Percentiles rank a stretch among this genome's conserved stretches.
These are phyloP conservation scores for Hipparchia semele DNA, from an alignment of 2,888 invertebrate genomes.

Conservation along the genomic window DNA sequence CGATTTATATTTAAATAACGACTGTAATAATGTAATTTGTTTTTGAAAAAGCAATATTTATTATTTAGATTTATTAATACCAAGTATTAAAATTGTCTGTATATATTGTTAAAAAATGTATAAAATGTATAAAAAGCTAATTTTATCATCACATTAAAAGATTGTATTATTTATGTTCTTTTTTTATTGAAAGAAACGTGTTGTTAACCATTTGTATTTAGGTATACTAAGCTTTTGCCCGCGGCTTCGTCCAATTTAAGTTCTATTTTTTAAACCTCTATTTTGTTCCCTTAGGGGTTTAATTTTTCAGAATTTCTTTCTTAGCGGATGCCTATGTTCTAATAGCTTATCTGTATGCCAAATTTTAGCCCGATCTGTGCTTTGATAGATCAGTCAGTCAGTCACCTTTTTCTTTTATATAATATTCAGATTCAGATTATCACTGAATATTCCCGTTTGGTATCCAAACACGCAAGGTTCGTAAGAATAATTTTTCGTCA, in stretches of 20 bases:
- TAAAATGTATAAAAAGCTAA: conserved; percentile 41
- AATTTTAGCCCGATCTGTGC: too few relatives aligned
- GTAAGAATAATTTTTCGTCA: too few relatives aligned
- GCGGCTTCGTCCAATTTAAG: neutral
- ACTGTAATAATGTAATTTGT: conserved; percentile 27
- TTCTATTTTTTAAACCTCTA: too few relatives aligned
- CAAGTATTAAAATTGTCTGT: conserved; percentile 39
- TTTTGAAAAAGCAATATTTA: conserved; percentile 42
- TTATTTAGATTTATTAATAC: conserved; percentile 23
- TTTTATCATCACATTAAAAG: conserved; percentile 39
- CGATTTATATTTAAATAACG: neutral
- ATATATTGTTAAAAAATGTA: conserved; percentile 42
- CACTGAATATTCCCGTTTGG: neutral
- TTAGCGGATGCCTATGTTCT: too few relatives aligned
- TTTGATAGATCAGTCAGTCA: too few relatives aligned
- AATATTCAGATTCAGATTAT: too few relatives aligned
- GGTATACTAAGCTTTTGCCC: too few relatives aligned
- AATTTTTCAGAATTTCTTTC: too few relatives aligned
- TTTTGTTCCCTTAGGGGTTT: too few relatives aligned
- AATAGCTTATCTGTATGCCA: too few relatives aligned
- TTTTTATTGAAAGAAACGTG: conserved; percentile 1
- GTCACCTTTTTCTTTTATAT: too few relatives aligned
- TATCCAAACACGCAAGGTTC: too few relatives aligned
- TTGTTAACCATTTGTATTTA: neutral
- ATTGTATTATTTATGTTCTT: conserved; percentile 26